Evolutionary conservation across 2,797 vertebrate species (phyloP).

Genomic region (Aplochiton taeniatus): DNA sequence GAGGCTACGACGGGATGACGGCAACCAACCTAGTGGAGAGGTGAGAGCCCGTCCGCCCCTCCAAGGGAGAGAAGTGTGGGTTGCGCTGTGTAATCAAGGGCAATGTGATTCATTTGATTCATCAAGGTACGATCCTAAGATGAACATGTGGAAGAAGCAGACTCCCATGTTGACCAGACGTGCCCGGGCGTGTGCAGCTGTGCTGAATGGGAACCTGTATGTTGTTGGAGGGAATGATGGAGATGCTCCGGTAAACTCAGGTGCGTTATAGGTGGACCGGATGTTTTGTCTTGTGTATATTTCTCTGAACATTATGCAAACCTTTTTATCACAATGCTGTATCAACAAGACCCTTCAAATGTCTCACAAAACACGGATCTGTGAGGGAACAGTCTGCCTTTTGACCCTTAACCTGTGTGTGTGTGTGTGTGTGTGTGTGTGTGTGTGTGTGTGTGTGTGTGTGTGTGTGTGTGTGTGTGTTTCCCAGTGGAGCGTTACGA

Average conservation of each 20-base stretch:
- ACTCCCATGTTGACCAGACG: slow-evolving; percentile 58
- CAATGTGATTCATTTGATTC: not conserved
- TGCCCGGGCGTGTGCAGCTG: slow-evolving; percentile 49
- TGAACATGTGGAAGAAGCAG: slow-evolving; percentile 69
- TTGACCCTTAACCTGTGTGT: not conserved
- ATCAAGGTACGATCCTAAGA: slow-evolving; percentile 66
- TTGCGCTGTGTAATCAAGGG: too few species aligned
- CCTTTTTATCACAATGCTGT: not conserved
- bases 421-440: not conserved
- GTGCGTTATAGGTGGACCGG: slow-evolving; percentile 34
- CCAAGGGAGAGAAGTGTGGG: not conserved
- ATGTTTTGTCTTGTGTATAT: not conserved
- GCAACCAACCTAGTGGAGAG: slow-evolving; percentile 67
- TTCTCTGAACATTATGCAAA: too few species aligned
- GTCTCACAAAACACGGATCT: not conserved
- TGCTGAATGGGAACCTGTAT: slow-evolving; percentile 65
- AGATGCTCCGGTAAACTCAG: slow-evolving; percentile 58
- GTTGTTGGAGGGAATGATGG: slow-evolving; percentile 73
- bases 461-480: slow-evolving; percentile 33
- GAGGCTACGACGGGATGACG: slow-evolving; percentile 60
- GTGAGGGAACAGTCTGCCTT: not conserved
- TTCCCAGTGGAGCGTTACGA: slow-evolving; percentile 69
- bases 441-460: slow-evolving; percentile 16
- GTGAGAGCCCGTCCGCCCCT: slow-evolving; percentile 21
- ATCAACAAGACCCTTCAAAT: not conserved